phyloP scores from a whole-genome alignment of 2,888 invertebrate species.

The Leuctra nigra region DNA sequence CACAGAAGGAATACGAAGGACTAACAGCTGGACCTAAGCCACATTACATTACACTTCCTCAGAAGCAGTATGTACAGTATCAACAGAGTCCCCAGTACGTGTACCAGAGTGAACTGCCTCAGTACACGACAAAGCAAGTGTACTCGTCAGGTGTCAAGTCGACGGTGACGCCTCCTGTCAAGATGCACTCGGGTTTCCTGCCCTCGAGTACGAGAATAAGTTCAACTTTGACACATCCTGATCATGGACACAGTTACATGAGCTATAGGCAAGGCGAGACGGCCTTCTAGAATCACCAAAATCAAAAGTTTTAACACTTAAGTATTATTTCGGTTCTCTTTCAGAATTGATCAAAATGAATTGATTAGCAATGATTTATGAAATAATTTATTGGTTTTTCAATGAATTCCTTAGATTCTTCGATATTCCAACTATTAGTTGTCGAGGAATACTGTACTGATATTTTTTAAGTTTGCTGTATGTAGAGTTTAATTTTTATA shows the following conservation, averaged over 20 bases:
- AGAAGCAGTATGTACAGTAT: neutral
- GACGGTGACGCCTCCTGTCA: slow-evolving; percentile 1
- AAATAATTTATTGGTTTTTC: no score
- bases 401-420: no score
- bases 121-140: neutral
- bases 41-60: slow-evolving; percentile 10
- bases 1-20: neutral
- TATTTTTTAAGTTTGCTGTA: no score
- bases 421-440: no score
- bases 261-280: slow-evolving; percentile 21
- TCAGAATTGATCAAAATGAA: no score
- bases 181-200: slow-evolving; percentile 7
- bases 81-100: neutral
- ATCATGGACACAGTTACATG: slow-evolving; percentile 23
- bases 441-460: no score
- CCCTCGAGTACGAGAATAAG: neutral
- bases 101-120: neutral
- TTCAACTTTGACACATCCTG: slow-evolving; percentile 20
- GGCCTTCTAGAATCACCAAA: slow-evolving; percentile 4
- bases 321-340: no score
- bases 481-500: no score
- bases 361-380: no score
- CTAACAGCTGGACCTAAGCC: slow-evolving; percentile 7
- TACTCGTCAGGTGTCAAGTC: slow-evolving; percentile 5
- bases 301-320: no score